A percentile compares a stretch with the other conserved stretches of the same genome.
Evolutionary conservation across 2,113 vertebrate species (phyloP).

Genomic region (Galbula dea): DNA sequence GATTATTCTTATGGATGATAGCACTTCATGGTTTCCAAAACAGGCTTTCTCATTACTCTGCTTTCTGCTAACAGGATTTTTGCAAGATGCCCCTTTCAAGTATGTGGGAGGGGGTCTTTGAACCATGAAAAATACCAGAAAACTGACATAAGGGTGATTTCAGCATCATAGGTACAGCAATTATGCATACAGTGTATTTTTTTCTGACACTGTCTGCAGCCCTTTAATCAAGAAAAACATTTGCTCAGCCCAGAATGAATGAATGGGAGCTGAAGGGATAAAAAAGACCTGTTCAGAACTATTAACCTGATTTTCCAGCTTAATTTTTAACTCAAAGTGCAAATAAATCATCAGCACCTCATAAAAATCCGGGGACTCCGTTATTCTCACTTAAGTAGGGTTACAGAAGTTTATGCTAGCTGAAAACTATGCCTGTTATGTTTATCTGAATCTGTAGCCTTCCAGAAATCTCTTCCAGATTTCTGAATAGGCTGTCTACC

Average conservation of each 20-base stretch:
- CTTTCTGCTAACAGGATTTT: constrained; percentile 47
- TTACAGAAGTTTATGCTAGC: neutral
- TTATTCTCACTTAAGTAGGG: neutral
- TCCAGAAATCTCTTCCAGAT: neutral
- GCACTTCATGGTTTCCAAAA: constrained; percentile 26
- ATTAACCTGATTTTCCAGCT: neutral
- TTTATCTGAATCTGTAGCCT: neutral
- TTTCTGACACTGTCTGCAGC: neutral
- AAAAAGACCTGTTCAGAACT: neutral
- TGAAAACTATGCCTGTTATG: neutral
- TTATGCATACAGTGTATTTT: neutral
- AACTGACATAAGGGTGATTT: neutral
- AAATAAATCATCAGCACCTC: neutral
- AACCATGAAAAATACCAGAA: constrained; percentile 2
- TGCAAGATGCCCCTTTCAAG: neutral
- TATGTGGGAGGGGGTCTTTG: neutral
- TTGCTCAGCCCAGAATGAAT: neutral
- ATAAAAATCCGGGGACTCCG: neutral
- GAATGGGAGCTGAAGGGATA: neutral
- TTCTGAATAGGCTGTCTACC: neutral
- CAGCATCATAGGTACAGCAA: neutral
- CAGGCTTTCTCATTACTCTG: constrained; percentile 24
- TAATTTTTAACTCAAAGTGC: constrained; percentile 4
- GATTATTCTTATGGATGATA: constrained; percentile 36
- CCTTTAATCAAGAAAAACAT: neutral